These are phyloP conservation scores for Eulemur rufifrons DNA, from an alignment of 2,113 vertebrate species.

Conservation along the genomic window DNA sequence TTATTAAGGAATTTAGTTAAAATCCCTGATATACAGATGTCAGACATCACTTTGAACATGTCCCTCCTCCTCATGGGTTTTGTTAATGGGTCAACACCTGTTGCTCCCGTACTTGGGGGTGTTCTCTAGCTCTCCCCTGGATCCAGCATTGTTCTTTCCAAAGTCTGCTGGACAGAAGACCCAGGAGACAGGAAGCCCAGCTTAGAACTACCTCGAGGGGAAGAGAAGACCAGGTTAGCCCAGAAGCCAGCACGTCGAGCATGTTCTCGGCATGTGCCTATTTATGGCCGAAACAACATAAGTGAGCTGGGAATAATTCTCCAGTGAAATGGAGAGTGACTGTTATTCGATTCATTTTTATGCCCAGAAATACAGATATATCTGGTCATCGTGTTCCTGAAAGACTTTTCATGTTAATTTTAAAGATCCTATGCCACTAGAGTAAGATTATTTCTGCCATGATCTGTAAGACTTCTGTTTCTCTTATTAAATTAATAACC, in stretches of 20 bases:
- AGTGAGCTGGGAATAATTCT: background rate
- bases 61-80: background rate
- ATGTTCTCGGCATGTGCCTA: accelerated
- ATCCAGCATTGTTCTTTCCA: background rate
- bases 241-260: background rate
- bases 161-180: background rate
- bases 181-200: background rate
- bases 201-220: background rate
- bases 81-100: no score
- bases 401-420: conserved; percentile 25
- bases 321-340: background rate
- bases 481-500: background rate
- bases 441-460: background rate
- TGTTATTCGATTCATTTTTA: background rate
- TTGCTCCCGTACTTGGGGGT: background rate
- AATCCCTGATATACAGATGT: background rate
- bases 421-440: background rate
- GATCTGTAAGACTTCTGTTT: background rate
- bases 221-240: no score
- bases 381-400: background rate
- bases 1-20: background rate
- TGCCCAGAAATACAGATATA: conserved; percentile 24
- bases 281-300: accelerated
- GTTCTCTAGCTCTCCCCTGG: background rate
- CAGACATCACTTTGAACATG: background rate